A percentile compares a stretch with the other conserved stretches of the same genome.
These are phyloP conservation scores for Sisor rabdophorus DNA, from an alignment of 2,113 vertebrate species.

Conservation along the genomic window DNA sequence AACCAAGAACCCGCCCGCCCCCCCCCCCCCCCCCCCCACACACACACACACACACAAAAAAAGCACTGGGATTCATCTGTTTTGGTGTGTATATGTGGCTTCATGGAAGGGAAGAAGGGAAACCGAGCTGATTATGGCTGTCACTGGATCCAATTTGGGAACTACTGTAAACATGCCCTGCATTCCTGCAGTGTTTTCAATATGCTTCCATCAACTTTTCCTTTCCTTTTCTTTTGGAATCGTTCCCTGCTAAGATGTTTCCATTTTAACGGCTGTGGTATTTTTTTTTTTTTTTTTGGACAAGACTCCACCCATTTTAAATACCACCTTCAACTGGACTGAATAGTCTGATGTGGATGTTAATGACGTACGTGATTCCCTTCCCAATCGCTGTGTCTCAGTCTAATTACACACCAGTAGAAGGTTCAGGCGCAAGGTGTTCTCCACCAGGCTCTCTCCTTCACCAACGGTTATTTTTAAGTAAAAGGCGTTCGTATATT, in stretches of 20 bases:
- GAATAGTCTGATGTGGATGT: background rate
- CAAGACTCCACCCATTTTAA: background rate
- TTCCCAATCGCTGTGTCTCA: background rate
- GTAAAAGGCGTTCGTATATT: background rate
- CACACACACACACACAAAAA: conserved; percentile 39
- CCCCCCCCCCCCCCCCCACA: no score
- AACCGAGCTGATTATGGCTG: background rate
- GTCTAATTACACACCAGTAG: background rate
- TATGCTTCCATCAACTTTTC: background rate
- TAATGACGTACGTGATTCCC: background rate
- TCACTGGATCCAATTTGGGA: conserved; percentile 20
- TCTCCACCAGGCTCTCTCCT: background rate
- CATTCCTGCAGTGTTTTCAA: conserved; percentile 14
- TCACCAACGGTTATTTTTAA: background rate
- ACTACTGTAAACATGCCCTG: conserved; percentile 20
- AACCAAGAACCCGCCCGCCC: conserved; percentile 57
- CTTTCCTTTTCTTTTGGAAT: background rate
- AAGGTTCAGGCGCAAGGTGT: no score
- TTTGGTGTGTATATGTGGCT: conserved; percentile 7
- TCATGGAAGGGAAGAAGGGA: conserved; percentile 14
- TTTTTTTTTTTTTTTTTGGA: background rate
- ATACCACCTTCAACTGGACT: background rate
- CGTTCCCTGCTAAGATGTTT: background rate
- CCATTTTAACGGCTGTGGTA: background rate
- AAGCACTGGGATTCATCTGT: background rate